These are phyloP conservation scores for Bicyclus anynana DNA, from an alignment of 1,140 invertebrate genomes.

Conservation along the genomic window DNA sequence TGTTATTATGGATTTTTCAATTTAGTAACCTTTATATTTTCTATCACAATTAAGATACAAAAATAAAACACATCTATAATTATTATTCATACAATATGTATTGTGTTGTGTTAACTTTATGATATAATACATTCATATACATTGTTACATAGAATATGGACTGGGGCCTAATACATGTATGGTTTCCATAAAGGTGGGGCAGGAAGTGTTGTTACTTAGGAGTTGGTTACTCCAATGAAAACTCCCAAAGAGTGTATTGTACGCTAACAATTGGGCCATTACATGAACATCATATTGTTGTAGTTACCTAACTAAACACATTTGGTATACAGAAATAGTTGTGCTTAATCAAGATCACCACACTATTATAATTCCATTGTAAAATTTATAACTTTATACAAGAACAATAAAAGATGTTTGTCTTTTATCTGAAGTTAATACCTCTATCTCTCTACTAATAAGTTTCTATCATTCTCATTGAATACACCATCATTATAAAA, in stretches of 20 bases:
- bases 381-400: slow-evolving; percentile 14
- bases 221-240: slow-evolving; percentile 14
- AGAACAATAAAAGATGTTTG: slow-evolving; percentile 5
- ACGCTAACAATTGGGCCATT: slow-evolving; percentile 37
- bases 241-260: slow-evolving; percentile 35
- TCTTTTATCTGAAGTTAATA: slow-evolving; percentile 5
- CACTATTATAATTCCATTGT: slow-evolving; percentile 6
- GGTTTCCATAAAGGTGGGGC: slow-evolving; percentile 31
- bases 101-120: slow-evolving; percentile 16
- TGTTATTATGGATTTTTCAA: slow-evolving; percentile 61
- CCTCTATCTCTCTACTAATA: background rate
- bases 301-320: slow-evolving; percentile 36
- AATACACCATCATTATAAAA: too few species aligned
- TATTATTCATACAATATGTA: background rate
- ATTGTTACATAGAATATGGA: slow-evolving; percentile 13
- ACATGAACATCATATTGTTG: slow-evolving; percentile 41
- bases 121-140: slow-evolving; percentile 17
- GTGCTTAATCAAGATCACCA: background rate
- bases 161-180: slow-evolving; percentile 8
- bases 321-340: slow-evolving; percentile 20
- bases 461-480: background rate
- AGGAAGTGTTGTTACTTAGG: slow-evolving; percentile 43
- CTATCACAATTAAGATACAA: background rate
- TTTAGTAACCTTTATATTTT: slow-evolving; percentile 14
- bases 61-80: background rate